Evolutionary conservation across 2,113 vertebrate genomes (phyloP).

Genomic region (Semicossyphus pulcher): DNA sequence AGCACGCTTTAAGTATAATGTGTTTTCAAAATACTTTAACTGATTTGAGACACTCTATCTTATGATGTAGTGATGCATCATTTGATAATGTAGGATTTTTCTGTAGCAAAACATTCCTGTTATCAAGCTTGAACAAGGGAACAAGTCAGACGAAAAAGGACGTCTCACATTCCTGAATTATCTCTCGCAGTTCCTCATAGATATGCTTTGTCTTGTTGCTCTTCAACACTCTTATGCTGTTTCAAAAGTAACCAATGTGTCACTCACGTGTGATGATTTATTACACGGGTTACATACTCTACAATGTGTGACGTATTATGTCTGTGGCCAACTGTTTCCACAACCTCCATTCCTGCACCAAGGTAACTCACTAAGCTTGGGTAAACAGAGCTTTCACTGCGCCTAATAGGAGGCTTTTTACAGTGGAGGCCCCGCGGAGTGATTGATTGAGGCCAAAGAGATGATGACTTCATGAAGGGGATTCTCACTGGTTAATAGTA

Average conservation of each 20-base stretch:
- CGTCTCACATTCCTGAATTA: constrained; percentile 44
- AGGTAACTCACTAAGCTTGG: constrained; percentile 62
- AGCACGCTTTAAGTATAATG: background rate
- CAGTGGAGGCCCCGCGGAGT: constrained; percentile 55
- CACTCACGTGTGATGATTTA: background rate
- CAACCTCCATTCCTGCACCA: constrained; percentile 49
- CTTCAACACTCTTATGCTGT: constrained; percentile 9
- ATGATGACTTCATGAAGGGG: constrained; percentile 66
- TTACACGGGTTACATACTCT: constrained; percentile 4
- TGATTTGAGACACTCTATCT: constrained; percentile 8
- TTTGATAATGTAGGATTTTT: constrained; percentile 8
- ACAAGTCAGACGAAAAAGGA: too few species aligned
- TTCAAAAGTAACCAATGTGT: background rate
- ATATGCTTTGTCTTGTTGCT: constrained; percentile 23
- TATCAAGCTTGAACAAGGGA: constrained; percentile 28
- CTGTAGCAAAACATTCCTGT: constrained; percentile 8
- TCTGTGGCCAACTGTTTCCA: constrained; percentile 43
- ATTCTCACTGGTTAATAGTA: constrained; percentile 54
- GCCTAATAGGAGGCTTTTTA: constrained; percentile 66
- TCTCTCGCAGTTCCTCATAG: constrained; percentile 28
- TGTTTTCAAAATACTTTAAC: background rate
- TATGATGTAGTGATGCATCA: background rate
- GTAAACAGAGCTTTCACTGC: constrained; percentile 71
- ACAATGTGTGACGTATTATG: constrained; percentile 21
- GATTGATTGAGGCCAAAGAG: constrained; percentile 63